These are phyloP conservation scores for Bombylius major DNA, from an alignment of 2,888 invertebrate species.

Conservation along the genomic window DNA sequence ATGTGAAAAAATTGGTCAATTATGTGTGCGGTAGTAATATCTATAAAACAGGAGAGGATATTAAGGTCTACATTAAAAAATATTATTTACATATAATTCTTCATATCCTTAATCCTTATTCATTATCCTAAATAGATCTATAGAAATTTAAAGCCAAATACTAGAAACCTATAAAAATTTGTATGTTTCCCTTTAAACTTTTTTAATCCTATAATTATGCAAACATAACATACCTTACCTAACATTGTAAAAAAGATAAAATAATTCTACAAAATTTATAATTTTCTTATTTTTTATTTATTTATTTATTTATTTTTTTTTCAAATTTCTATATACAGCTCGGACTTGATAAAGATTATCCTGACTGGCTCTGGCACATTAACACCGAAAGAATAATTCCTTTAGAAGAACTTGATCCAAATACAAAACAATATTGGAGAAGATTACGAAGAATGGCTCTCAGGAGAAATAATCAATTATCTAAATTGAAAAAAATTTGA, in stretches of 20 bases:
- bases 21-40: conserved; percentile 82
- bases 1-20: conserved; percentile 58
- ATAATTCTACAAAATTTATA: too few species aligned
- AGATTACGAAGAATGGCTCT: conserved; percentile 53
- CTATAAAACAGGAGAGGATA: conserved; percentile 63
- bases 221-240: too few species aligned
- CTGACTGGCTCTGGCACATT: conserved; percentile 81
- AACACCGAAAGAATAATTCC: conserved; percentile 48
- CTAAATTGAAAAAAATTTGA: conserved; percentile 48
- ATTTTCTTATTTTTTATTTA: too few species aligned
- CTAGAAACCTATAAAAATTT: too few species aligned
- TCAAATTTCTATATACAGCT: conserved; percentile 25
- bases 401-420: conserved; percentile 64
- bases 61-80: conserved; percentile 41
- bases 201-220: too few species aligned
- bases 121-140: too few species aligned
- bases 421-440: conserved; percentile 71
- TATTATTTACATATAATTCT: background rate
- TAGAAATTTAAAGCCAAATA: too few species aligned
- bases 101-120: too few species aligned
- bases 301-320: too few species aligned
- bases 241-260: too few species aligned
- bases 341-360: conserved; percentile 71
- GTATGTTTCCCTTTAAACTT: too few species aligned
- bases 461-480: conserved; percentile 48